phyloP scores from a whole-genome alignment of 2,113 vertebrate species.

The Miniopterus natalensis region DNA sequence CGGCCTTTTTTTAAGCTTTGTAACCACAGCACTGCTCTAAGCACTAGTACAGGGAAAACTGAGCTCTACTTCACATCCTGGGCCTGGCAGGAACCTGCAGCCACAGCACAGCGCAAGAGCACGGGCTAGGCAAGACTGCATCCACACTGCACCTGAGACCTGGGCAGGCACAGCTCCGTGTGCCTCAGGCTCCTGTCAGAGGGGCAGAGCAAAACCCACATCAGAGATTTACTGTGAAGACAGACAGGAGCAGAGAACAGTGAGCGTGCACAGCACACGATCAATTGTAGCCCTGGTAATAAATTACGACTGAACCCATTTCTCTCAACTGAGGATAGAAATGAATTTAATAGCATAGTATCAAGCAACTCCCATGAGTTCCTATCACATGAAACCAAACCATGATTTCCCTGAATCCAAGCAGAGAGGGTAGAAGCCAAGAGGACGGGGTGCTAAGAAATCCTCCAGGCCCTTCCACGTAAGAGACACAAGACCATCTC shows the following conservation, averaged over 20 bases:
- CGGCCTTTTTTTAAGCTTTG: background rate
- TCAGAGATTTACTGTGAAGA: background rate
- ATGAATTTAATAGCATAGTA: background rate
- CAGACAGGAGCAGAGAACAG: background rate
- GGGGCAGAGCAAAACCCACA: rapidly evolving
- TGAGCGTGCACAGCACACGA: background rate
- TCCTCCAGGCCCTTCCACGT: background rate
- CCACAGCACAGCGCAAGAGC: background rate
- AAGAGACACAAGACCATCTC: background rate
- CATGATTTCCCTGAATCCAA: background rate
- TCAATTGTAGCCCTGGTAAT: background rate
- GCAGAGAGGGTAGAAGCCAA: background rate
- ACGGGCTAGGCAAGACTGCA: background rate
- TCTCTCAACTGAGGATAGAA: background rate
- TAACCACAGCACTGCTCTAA: too few species aligned
- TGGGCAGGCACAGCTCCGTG: background rate
- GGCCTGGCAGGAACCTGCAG: background rate
- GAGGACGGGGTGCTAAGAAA: background rate
- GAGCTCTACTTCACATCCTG: background rate
- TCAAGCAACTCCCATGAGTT: background rate
- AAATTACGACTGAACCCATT: background rate
- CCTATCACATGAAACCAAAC: background rate
- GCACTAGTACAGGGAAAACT: background rate
- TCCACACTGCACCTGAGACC: background rate
- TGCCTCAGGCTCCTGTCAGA: background rate